Evolutionary conservation across 2,113 vertebrate genomes (phyloP).

Genomic region (Ceratotherium simum): DNA sequence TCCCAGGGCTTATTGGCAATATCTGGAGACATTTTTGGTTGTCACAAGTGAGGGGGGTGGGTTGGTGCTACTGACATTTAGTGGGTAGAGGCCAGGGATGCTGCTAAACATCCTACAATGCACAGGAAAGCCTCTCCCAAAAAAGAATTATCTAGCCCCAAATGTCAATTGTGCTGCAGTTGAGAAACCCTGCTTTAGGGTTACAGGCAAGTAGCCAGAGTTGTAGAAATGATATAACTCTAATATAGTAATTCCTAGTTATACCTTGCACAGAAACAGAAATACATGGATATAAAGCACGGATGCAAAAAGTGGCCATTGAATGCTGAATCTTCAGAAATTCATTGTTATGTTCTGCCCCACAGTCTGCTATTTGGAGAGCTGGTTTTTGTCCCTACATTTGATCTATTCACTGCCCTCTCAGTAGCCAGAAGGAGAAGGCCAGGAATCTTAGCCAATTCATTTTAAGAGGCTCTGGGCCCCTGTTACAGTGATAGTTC

Average conservation of each 20-base stretch:
- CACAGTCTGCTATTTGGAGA: not conserved
- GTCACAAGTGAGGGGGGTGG: not conserved
- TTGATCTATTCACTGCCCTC: not conserved
- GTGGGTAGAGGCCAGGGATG: not conserved
- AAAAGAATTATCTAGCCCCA: not conserved
- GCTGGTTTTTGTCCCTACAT: not conserved
- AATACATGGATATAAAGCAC: not conserved
- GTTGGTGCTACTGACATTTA: not conserved
- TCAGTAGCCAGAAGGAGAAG: not conserved
- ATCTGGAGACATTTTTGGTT: not conserved
- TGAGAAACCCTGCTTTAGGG: not conserved
- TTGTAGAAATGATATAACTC: not conserved
- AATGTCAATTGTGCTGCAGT: rapidly evolving
- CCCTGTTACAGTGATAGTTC: not conserved
- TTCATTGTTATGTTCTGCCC: no score
- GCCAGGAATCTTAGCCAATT: not conserved
- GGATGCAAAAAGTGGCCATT: not conserved
- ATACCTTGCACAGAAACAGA: not conserved
- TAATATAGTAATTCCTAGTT: not conserved
- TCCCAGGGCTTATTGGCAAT: not conserved
- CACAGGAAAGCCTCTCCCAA: not conserved
- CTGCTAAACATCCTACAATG: not conserved
- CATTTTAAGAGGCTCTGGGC: not conserved
- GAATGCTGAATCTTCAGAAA: not conserved
- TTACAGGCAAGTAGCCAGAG: not conserved